These are phyloP conservation scores for Columba janthina DNA, from an alignment of 2,113 vertebrate genomes.

Conservation along the genomic window DNA sequence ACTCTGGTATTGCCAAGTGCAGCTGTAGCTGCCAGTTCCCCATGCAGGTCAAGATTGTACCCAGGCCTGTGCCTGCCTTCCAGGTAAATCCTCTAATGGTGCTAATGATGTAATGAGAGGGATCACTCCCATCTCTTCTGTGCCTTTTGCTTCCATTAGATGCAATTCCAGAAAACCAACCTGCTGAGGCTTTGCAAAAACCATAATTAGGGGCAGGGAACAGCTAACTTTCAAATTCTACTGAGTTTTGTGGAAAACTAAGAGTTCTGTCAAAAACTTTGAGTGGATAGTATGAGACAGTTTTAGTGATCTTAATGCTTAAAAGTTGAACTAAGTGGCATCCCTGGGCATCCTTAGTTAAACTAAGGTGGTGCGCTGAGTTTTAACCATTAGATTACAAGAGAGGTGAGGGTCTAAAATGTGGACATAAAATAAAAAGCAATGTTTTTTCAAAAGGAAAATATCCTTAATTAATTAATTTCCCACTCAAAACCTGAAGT, in stretches of 20 bases:
- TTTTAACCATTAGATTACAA: background rate
- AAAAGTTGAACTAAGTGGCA: background rate
- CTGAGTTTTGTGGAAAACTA: background rate
- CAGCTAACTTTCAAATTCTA: background rate
- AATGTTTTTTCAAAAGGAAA: background rate
- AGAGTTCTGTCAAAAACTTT: background rate
- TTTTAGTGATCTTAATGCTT: background rate
- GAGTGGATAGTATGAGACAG: background rate
- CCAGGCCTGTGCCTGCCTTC: background rate
- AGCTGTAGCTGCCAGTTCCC: background rate
- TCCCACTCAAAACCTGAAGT: background rate
- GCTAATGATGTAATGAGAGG: background rate
- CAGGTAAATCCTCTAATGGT: background rate
- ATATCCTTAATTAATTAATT: background rate
- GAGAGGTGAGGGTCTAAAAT: background rate
- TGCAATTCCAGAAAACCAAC: background rate
- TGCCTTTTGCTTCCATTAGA: background rate
- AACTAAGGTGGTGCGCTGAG: background rate
- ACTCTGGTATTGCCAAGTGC: background rate
- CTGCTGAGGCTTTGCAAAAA: background rate
- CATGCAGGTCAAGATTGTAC: background rate
- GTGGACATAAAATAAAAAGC: background rate
- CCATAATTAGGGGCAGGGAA: background rate
- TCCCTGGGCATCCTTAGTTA: background rate
- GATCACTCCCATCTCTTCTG: background rate